Conservation (phyloP, 2,797 vertebrate species). For the Liparis tanakae region DNA sequence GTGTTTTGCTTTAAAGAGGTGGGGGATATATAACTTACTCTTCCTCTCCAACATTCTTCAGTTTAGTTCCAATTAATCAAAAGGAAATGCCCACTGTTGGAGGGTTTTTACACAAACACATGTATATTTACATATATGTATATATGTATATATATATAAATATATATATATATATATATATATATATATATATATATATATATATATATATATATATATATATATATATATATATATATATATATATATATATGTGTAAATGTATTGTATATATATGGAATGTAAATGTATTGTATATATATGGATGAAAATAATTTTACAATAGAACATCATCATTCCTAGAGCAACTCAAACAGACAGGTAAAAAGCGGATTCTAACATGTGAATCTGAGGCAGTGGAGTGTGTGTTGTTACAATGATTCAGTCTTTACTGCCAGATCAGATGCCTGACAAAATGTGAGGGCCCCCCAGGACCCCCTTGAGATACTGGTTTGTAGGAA, state of each 20-base stretch:
- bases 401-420: constrained; percentile 77
- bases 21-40: neutral
- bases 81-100: too few species aligned
- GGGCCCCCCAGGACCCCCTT: constrained; percentile 66
- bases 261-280: too few species aligned
- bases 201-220: too few species aligned
- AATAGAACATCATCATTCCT: constrained; percentile 27
- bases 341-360: constrained; percentile 48
- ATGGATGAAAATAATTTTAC: neutral
- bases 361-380: constrained; percentile 43
- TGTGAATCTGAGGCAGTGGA: constrained; percentile 57
- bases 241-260: too few species aligned
- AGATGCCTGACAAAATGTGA: constrained; percentile 75
- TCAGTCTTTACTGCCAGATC: constrained; percentile 79
- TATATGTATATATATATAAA: too few species aligned
- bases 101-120: neutral
- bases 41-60: neutral
- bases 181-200: neutral
- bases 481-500: constrained; percentile 65
- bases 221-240: too few species aligned
- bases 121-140: too few species aligned
- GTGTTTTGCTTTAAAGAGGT: neutral
- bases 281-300: too few species aligned
- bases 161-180: too few species aligned
- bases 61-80: neutral